Conservation (phyloP, 2,888 invertebrate species). For the Drosophila infuscata region DNA sequence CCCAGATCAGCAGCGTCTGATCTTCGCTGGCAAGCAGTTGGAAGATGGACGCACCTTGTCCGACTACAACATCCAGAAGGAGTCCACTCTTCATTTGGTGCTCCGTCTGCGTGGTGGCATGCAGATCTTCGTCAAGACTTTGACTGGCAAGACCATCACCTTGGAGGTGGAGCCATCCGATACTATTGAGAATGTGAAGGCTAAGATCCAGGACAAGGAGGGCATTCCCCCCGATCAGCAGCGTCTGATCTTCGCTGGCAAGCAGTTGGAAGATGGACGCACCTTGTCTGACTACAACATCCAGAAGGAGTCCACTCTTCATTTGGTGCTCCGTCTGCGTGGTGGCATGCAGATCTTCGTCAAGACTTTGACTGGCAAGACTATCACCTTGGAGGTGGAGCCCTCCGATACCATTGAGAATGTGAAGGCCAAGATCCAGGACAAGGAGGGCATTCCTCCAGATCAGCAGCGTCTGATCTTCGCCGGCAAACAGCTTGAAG, state of each 20-base stretch:
- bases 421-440: constrained; percentile 53
- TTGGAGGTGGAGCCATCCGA: constrained; percentile 50
- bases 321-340: constrained; percentile 49
- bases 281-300: constrained; percentile 50
- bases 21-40: constrained; percentile 21
- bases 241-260: constrained; percentile 49
- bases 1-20: constrained; percentile 55
- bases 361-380: constrained; percentile 55
- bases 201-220: constrained; percentile 55
- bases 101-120: constrained; percentile 49
- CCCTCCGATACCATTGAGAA: constrained; percentile 52
- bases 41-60: constrained; percentile 48
- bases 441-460: constrained; percentile 52
- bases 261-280: constrained; percentile 47
- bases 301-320: constrained; percentile 49
- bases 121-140: constrained; percentile 54
- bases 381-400: constrained; percentile 52
- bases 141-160: constrained; percentile 54
- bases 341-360: constrained; percentile 53
- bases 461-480: constrained; percentile 45
- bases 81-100: constrained; percentile 42
- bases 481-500: constrained; percentile 46
- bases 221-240: constrained; percentile 53
- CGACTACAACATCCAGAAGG: constrained; percentile 57
- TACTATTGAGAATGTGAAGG: constrained; percentile 53